Conservation (phyloP, 2,888 invertebrate genomes). For the Steinernema scapterisci region DNA sequence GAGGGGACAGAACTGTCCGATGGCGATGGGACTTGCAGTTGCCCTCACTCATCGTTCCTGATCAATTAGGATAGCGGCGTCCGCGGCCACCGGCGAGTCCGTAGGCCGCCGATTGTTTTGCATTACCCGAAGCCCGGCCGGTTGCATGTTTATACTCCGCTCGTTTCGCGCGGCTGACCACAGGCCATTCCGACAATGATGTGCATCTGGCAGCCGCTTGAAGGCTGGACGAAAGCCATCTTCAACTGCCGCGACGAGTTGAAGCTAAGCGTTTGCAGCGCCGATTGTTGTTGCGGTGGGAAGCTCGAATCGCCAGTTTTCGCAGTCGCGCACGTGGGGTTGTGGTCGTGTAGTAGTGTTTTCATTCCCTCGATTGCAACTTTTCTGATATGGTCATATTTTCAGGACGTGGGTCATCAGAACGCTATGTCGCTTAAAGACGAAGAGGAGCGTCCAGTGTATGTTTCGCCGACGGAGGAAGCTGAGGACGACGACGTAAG, state of each 20-base stretch:
- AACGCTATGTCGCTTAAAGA: constrained; percentile 22
- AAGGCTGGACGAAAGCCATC: too few relatives aligned
- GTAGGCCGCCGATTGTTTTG: neutral
- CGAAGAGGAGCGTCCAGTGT: constrained; percentile 36
- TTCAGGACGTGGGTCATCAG: neutral
- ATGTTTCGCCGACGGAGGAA: constrained; percentile 34
- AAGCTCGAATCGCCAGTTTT: too few relatives aligned
- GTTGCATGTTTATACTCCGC: constrained; percentile 3
- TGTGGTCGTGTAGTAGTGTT: too few relatives aligned
- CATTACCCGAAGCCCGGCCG: neutral
- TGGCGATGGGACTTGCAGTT: neutral
- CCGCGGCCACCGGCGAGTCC: too few relatives aligned
- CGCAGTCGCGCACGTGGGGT: too few relatives aligned
- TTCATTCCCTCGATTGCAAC: too few relatives aligned
- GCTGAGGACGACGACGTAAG: constrained; percentile 25
- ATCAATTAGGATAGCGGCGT: too few relatives aligned
- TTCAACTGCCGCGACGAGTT: too few relatives aligned
- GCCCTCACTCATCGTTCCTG: neutral
- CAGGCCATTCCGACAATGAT: neutral
- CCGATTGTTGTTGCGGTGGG: too few relatives aligned
- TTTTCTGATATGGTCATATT: too few relatives aligned
- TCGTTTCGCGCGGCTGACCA: neutral
- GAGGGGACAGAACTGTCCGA: neutral
- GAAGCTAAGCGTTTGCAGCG: too few relatives aligned
- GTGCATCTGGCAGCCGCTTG: too few relatives aligned